Conservation (phyloP, 2,888 invertebrate species). For the Leptinotarsa juncta region DNA sequence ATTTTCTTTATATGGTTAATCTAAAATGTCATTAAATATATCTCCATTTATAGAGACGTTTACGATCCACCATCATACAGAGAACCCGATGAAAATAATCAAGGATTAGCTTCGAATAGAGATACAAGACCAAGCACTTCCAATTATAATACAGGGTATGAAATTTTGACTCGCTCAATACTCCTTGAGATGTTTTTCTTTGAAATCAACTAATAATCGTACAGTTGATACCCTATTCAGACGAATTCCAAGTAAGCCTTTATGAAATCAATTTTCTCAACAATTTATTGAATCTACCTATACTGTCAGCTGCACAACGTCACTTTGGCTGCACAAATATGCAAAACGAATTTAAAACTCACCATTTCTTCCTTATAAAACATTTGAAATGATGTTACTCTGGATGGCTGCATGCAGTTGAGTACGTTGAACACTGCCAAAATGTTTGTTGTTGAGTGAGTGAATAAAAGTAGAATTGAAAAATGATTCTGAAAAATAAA, state of each 20-base stretch:
- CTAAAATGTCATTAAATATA: neutral
- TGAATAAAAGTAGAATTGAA: too few species aligned
- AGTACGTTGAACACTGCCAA: too few species aligned
- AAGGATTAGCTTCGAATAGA: neutral
- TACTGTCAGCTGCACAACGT: too few species aligned
- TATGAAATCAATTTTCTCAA: too few species aligned
- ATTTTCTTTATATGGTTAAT: neutral
- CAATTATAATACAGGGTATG: conserved; percentile 5
- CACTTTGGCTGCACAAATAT: too few species aligned
- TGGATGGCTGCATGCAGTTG: too few species aligned
- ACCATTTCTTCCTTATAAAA: too few species aligned
- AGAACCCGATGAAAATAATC: neutral
- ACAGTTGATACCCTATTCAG: neutral
- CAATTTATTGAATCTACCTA: too few species aligned
- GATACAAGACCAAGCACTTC: neutral
- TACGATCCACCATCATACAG: conserved; percentile 2
- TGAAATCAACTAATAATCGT: neutral
- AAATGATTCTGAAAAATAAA: too few species aligned
- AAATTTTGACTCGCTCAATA: neutral
- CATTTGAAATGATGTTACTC: too few species aligned
- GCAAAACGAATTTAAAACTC: too few species aligned
- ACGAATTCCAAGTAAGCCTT: neutral
- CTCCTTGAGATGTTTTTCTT: neutral
- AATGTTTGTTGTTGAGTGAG: too few species aligned
- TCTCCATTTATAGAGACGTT: conserved; percentile 15